phyloP scores from a whole-genome alignment of 2,888 invertebrate genomes.

The Pollenia amentaria region DNA sequence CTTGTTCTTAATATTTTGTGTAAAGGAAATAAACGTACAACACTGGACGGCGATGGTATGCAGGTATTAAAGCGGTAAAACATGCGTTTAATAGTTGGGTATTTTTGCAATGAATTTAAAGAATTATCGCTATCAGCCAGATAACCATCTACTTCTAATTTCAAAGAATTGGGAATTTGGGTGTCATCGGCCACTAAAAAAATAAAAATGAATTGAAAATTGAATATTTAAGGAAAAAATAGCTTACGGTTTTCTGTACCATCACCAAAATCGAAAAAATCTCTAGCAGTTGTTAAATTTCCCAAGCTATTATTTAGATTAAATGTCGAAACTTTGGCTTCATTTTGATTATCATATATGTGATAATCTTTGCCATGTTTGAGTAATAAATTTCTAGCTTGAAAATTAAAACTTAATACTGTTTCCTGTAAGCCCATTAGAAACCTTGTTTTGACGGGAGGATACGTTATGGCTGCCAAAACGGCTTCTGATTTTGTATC shows the following conservation, averaged over 20 bases:
- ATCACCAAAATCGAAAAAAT: conserved; percentile 69
- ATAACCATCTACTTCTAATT: conserved; percentile 63
- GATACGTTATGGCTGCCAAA: conserved; percentile 65
- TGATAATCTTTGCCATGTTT: conserved; percentile 65
- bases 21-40: conserved; percentile 57
- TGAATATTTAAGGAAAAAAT: background rate
- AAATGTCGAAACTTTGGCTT: background rate
- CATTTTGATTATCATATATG: conserved; percentile 3
- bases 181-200: conserved; percentile 46
- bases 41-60: conserved; percentile 58
- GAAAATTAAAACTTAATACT: conserved; percentile 46
- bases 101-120: conserved; percentile 56
- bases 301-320: background rate
- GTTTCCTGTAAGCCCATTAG: conserved; percentile 55
- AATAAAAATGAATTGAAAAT: background rate
- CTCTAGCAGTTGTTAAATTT: background rate
- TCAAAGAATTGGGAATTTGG: conserved; percentile 45
- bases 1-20: conserved; percentile 49
- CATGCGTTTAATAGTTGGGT: conserved; percentile 61
- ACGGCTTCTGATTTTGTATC: conserved; percentile 59
- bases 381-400: conserved; percentile 54
- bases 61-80: conserved; percentile 65
- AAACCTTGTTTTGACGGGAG: conserved; percentile 64
- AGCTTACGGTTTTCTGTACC: conserved; percentile 50
- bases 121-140: conserved; percentile 54